Percentiles rank a stretch among this genome's conserved stretches.
These are phyloP conservation scores for Montipora cactus DNA, from an alignment of 64 coral and sea anemone species.

Conservation along the genomic window DNA sequence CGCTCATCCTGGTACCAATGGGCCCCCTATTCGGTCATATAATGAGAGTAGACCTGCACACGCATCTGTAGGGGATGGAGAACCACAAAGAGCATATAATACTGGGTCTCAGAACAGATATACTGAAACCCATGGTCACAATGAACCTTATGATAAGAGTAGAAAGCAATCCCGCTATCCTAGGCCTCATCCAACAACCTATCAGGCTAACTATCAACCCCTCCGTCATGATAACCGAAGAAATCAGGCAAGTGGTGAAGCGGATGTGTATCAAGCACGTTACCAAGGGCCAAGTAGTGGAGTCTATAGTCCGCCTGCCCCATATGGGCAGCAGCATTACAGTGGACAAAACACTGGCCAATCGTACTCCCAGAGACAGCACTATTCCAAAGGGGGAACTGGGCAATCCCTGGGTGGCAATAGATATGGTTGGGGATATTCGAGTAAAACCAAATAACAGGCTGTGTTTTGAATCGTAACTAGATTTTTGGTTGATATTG, in stretches of 20 bases:
- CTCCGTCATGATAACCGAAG: background rate
- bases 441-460: background rate
- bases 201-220: background rate
- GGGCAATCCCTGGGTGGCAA: background rate
- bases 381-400: background rate
- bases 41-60: background rate
- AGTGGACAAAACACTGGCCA: background rate
- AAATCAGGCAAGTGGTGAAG: background rate
- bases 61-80: background rate
- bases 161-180: background rate
- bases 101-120: background rate
- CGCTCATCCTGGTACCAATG: conserved; percentile 3
- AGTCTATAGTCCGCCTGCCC: background rate
- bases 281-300: background rate
- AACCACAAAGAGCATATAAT: too few relatives aligned
- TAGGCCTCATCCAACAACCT: background rate
- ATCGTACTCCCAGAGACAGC: background rate
- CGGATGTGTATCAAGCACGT: background rate
- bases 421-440: conserved; percentile 10
- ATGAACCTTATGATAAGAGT: background rate
- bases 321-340: background rate
- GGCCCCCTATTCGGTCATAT: background rate
- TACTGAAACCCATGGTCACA: background rate
- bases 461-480: too few relatives aligned
- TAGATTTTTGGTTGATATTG: too few relatives aligned